Percentiles rank a stretch among this genome's conserved stretches.
These are phyloP conservation scores for Himalopsyche anomala DNA, from an alignment of 2,888 invertebrate species.

Conservation along the genomic window DNA sequence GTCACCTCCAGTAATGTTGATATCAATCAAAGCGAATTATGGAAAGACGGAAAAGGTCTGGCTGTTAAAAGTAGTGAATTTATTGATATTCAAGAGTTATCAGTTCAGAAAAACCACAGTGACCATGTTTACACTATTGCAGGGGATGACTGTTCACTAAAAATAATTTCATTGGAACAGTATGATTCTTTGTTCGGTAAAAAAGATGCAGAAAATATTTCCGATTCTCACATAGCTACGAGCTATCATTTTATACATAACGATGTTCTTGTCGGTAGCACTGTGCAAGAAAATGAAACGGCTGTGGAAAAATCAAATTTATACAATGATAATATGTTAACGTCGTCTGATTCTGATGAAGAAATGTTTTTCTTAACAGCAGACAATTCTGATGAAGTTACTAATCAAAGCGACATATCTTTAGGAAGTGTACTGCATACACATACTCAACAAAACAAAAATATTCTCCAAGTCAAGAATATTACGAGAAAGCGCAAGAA, in stretches of 20 bases:
- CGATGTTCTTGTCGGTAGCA: constrained; percentile 13
- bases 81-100: constrained; percentile 56
- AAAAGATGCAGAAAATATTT: constrained; percentile 36
- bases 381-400: constrained; percentile 26
- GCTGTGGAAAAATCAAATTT: constrained; percentile 14
- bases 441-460: not conserved
- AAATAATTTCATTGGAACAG: constrained; percentile 61
- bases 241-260: constrained; percentile 33
- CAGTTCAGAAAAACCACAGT: constrained; percentile 47
- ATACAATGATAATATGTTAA: constrained; percentile 24
- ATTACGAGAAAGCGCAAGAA: constrained; percentile 21
- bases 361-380: constrained; percentile 51
- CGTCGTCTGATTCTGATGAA: constrained; percentile 46
- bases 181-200: constrained; percentile 54
- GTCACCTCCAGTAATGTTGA: constrained; percentile 9
- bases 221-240: not conserved
- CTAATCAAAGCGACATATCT: constrained; percentile 35
- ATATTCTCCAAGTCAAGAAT: constrained; percentile 19
- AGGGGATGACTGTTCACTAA: constrained; percentile 57
- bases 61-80: constrained; percentile 44
- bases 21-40: constrained; percentile 44
- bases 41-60: constrained; percentile 28
- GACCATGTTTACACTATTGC: constrained; percentile 58
- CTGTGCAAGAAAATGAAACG: constrained; percentile 17
- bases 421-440: constrained; percentile 3